Base-by-base conservation (phyloP, 1,140 invertebrate genomes). In the Drosophila melanica region DNA sequence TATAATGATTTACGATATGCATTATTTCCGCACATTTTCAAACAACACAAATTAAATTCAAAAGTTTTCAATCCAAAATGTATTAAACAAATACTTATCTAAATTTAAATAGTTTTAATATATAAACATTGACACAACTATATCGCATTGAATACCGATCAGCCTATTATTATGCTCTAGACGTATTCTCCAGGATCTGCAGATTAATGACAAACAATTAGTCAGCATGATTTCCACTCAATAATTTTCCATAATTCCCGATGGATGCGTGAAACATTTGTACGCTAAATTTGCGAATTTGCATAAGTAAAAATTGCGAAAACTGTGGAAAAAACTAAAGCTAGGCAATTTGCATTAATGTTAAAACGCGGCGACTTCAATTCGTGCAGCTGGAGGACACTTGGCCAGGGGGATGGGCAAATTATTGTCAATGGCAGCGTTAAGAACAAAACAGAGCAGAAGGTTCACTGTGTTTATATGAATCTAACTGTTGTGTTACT, bases 141-240 rank as follows among this genome's bases (percentile, higher is more conserved):
- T 47, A 30, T 39, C 58, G 10, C 62, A 58, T 66, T 58, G 37
- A 23, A 45, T 50, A 51, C 27, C 42, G 35, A 8, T 30, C 37
- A 58, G 27, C 57, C 20, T 10, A 27, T 57, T 27, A 41, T 44
- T 35, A 50, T 50, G 33, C 20, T 33, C 47, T 12, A 18, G 53
- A 48, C 53, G 58, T 14, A 20, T 58, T 44, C 11, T 39, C 41
- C 33, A 10, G 35, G 16, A 11, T 14, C n/a, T 33, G 18, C 11
- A 16, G 55, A 68, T 59, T 42, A 68, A 73, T 73, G 41, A n/a
- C 9, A 1, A 10, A n/a, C 33, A 68, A 68, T 73, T 68, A 73
- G 55, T 68, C 64, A 68, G 55, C 23, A 68, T 48, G 14, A 73
- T 60, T 73, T 73, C 55, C 42, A 68, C 70, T 73, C 64, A 73